Base-by-base conservation (phyloP, 2,797 vertebrate genomes). In the Schizopygopsis pylzovi region DNA sequence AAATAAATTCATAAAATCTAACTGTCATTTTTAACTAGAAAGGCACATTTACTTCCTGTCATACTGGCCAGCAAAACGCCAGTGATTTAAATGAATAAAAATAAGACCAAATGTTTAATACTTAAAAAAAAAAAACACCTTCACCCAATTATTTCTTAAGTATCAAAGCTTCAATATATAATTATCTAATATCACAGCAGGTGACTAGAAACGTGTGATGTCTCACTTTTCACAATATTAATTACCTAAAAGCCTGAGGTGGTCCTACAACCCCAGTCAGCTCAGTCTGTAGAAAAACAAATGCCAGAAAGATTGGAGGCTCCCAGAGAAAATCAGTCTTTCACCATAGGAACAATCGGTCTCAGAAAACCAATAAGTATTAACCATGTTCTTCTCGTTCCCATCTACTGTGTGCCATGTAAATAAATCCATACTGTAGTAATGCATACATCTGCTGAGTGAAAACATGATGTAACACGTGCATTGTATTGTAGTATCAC, bases 281-380 rank as follows among this genome's bases (percentile, higher is more conserved):
- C 9, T 63, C 41, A 20, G 28, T 43, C 41, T 75, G 56, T 37
- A 12, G 2, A 1, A 16, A 73, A 37, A 47, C 10, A 49, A 37
- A 67, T 18, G 12, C 28, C 4, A 8, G 20, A n/a, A 49, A n/a
- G 47, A 47, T 10, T 81, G 9, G 52, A 82, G n/a, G 16, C 67
- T 41, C 15, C 65, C 25, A 47, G 43, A 4, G 22, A 25, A 84
- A 65, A 76, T 54, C 22, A 2, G 43, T 28, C 72, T 76, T 76
- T 18, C 22, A 9, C 47, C 43, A 54, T 43, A 33, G 39, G 15
- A 84, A 68, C 45, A 52, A 54, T 67, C 28, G 41, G 22, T 77
- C 81, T 54, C 12, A 37, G 22, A n/a, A 33, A 84, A 68, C 67
- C 82, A 33, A 65, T 83, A 76, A 76, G 20, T 12, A 25, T 39